These are phyloP conservation scores for Toxotes jaculatrix DNA, from an alignment of 2,113 vertebrate genomes.

Conservation along the genomic window DNA sequence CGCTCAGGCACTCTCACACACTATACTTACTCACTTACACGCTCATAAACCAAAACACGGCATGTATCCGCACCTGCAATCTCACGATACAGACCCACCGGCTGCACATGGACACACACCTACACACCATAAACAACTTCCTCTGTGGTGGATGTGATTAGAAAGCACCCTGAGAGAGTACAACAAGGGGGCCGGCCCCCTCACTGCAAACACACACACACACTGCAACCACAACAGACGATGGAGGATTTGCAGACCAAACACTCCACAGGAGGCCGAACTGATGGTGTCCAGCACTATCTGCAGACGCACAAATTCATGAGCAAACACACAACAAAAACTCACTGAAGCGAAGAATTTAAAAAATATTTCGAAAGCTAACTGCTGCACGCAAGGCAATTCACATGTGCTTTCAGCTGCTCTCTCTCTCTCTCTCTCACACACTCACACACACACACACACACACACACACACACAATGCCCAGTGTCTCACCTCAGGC, in stretches of 20 bases:
- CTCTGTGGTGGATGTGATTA: conserved; percentile 60
- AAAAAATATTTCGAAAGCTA: conserved; percentile 25
- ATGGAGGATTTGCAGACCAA: conserved; percentile 42
- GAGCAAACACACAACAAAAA: neutral
- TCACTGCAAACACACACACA: conserved; percentile 41
- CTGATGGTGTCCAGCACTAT: conserved; percentile 36
- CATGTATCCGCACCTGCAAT: conserved; percentile 71
- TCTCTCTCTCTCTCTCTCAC: conserved; percentile 1
- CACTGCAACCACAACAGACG: conserved; percentile 52
- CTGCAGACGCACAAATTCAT: conserved; percentile 26
- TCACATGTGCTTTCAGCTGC: conserved; percentile 32
- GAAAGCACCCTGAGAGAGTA: conserved; percentile 56
- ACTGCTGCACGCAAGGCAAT: conserved; percentile 46
- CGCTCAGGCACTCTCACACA: conserved; percentile 66
- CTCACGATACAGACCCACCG: conserved; percentile 58
- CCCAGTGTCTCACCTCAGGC: conserved; percentile 70
- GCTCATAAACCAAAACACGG: conserved; percentile 67
- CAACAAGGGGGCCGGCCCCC: conserved; percentile 38
- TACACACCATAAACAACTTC: conserved; percentile 75
- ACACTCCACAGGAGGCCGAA: conserved; percentile 50
- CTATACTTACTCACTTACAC: conserved; percentile 60
- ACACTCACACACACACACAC: conserved; percentile 15
- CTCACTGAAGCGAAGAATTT: neutral
- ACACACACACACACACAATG: conserved; percentile 51
- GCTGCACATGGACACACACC: no score